Conservation (phyloP, 2,888 invertebrate genomes). For the Aporophyla nigra region DNA sequence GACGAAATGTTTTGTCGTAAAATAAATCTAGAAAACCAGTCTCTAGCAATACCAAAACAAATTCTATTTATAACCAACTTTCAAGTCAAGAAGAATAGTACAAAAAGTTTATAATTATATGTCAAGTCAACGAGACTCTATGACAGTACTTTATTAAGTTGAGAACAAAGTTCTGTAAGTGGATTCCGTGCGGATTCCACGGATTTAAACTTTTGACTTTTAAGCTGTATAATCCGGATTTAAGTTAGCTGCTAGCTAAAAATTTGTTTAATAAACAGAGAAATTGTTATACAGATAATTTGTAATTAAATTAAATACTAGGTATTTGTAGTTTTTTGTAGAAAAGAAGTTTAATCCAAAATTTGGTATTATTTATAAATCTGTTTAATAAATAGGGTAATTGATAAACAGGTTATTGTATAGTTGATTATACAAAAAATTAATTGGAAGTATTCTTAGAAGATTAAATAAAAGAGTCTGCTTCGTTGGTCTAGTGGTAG, state of each 20-base stretch:
- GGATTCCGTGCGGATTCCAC: conserved; percentile 46
- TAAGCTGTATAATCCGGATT: conserved; percentile 32
- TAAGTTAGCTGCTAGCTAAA: conserved; percentile 11
- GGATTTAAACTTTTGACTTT: conserved; percentile 50
- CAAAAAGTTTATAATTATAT: conserved; percentile 56
- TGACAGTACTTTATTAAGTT: conserved; percentile 48
- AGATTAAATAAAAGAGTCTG: not conserved
- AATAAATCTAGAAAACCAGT: not conserved
- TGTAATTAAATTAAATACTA: no score
- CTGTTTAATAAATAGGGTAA: conserved; percentile 25
- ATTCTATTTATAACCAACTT: not conserved
- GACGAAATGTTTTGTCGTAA: not conserved
- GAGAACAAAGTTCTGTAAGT: conserved; percentile 46
- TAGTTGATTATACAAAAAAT: not conserved
- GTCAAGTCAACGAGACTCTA: conserved; percentile 48
- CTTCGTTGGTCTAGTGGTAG: no score
- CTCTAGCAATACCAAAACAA: not conserved
- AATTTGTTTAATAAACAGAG: conserved; percentile 22
- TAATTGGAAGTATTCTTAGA: not conserved
- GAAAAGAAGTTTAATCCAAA: no score
- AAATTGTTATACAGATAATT: conserved; percentile 7
- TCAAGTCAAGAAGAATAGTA: conserved; percentile 22
- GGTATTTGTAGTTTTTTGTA: no score
- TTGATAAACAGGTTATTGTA: not conserved
- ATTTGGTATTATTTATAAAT: no score